Evolutionary conservation across 2,113 vertebrate genomes (phyloP).

Genomic region (Pholis gunnellus): DNA sequence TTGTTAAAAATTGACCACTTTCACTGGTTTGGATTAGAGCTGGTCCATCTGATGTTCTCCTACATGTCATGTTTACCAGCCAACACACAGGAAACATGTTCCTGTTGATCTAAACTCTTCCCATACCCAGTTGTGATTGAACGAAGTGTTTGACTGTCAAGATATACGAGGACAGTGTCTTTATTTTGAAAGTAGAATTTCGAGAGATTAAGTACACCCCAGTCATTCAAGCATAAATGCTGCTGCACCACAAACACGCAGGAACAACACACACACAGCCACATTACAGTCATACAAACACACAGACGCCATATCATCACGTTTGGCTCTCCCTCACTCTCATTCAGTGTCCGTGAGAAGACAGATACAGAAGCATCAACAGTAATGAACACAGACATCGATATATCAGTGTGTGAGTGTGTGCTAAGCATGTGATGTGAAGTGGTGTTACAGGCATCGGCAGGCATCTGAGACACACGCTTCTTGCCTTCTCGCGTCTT

Average conservation of each 20-base stretch:
- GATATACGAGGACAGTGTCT: constrained; percentile 12
- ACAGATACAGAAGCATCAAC: constrained; percentile 75
- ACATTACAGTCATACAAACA: constrained; percentile 28
- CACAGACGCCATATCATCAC: constrained; percentile 20
- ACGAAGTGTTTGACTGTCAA: constrained; percentile 17
- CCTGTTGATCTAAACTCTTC: constrained; percentile 3
- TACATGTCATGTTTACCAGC: constrained; percentile 4
- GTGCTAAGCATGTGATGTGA: constrained; percentile 75
- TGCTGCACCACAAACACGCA: constrained; percentile 5
- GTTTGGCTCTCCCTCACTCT: constrained; percentile 48
- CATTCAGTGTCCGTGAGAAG: constrained; percentile 56
- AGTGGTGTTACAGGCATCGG: constrained; percentile 74
- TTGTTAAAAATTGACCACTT: not conserved
- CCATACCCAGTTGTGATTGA: not conserved
- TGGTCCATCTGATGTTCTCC: constrained; percentile 2
- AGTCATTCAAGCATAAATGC: constrained; percentile 26
- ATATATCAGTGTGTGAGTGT: constrained; percentile 77
- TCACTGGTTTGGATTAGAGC: not conserved
- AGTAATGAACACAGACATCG: constrained; percentile 83
- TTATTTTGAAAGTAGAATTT: constrained; percentile 21
- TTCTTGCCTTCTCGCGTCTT: constrained; percentile 75
- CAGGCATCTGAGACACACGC: constrained; percentile 67
- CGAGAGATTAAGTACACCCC: constrained; percentile 16
- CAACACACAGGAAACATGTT: constrained; percentile 10
- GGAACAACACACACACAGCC: constrained; percentile 1